Base-by-base conservation (phyloP, 2,888 invertebrate genomes). In the Blastobasis lacticolella region DNA sequence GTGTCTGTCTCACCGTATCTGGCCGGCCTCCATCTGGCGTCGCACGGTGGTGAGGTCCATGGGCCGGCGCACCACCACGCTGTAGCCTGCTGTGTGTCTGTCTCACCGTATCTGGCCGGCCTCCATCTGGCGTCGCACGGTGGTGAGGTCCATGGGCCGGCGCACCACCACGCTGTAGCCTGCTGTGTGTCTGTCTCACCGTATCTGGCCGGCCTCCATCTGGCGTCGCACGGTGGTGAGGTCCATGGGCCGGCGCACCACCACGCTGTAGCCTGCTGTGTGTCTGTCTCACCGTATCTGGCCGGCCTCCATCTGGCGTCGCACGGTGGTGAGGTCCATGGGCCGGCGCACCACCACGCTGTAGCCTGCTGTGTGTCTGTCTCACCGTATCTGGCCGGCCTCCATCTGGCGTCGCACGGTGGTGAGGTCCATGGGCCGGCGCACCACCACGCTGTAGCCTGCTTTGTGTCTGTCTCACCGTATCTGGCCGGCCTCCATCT, bases 331-430 rank as follows among this genome's bases (percentile, higher is more conserved):
- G 57, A 98, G 89, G 82, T 98, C 97, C 92, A 97, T 96, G 1
- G 97, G 96, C 48, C 95, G 91, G 56, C 92, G 91, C 4, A 97
- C 93, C 36, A 95, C 90, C 49, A 23, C 23, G 23, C 23, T 23
- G 23, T 23, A 23, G 23, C 23, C 23, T 23, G 2, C 23, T 23
- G 23, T 23, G 23, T 23, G 23, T 23, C 2, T 23, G 23, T 23
- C 23, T 54, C 54, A 85, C 86, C 81, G 89, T 40, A 96, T 94
- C 0, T 89, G 81, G 0, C 97, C 97, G 45, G 89, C 92, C 64
- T 98, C 98, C 44, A 98, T 94, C 73, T 97, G 95, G 63, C 92
- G 92, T 69, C 96, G 93, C 5, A 98, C 94, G 0, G 94, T 93
- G 43, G 91, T 90, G 57, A 98, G 89, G 82, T 98, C 97, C 92